Evolutionary conservation across 2,113 vertebrate species (phyloP), one percentile per base, ranked within the genome.

Genomic region (Rallus limicola): DNA sequence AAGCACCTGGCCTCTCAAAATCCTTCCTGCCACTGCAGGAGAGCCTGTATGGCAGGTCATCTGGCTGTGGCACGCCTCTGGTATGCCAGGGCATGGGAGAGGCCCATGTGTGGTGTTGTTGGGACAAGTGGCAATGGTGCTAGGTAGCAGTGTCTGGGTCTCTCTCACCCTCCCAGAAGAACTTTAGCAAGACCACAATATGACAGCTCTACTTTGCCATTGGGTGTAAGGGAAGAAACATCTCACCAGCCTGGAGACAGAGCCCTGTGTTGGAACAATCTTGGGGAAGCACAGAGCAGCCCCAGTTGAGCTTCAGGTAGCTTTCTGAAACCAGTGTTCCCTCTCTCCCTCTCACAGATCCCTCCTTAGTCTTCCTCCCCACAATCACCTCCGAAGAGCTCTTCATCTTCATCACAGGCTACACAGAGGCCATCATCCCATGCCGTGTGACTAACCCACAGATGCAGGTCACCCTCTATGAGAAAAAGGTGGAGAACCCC

Each of bases 371-470:
- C 98, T 99, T 99, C 95, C 96, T 99, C 28, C 98, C 98, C 2
- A 78, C 91, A 4, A 74, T 92, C 63, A 90, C 70, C 9, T 97
- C 97, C 0, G 97, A 99, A 42, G 97, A 98, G 17, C 10, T 92
- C 6, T 98, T 98, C 84, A 98, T 99, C 97, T 99, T 99, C 75
- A 98, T 98, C 40, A 98, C 97, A 56, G 98, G 98, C 83, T 97
- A 98, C 20, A 97, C 97, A 7, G 98, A 98, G 86, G 97, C 95
- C n/a, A 97, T 97, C 74, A 97, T 99, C 81, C 99, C 99, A 2
- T 99, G 99, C 48, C 97, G 99, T 11, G 99, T 99, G 93, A 99
- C 99, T 17, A 97, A 99, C 90, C 99, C 99, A 0, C 95, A 96
- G 20, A 98, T 98, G 86, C 98, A 91, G 7, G 99, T 99, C 79